Base-by-base conservation (phyloP, 1,140 invertebrate species). In the Rhopalosiphum padi region DNA sequence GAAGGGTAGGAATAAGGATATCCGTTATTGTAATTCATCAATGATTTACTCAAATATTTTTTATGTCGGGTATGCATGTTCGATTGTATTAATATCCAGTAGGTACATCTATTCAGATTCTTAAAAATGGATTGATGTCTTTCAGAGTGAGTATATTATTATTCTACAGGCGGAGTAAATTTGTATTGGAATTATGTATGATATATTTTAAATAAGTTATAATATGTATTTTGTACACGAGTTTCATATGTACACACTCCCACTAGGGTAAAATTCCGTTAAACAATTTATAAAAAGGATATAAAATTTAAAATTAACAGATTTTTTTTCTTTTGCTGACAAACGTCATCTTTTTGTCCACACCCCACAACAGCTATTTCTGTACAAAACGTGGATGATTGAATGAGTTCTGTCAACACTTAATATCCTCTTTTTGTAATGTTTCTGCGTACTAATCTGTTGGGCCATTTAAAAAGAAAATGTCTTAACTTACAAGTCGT, bases 361-460 rank as follows among this genome's bases (percentile, higher is more conserved):
- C 6, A 8, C 23, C 18, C 30, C 11, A 51, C 46, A 88, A 51
- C 86, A 88, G 18, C 37, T 88, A 88, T 35, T 51, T 35, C 30
- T 30, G 41, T 35, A 25, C 22, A 88, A 88, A 88, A 88, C 46
- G 25, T 51, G n/a, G 21, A 35, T 48, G 18, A 88, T 88, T 51
- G n/a, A 88, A 88, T 51, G n/a, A 35, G 30, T 88, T 48, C 11
- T 46, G 15, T 48, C 86, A 22, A 22, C 43, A 51, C 86, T 51
- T 88, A 88, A 88, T 88, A 88, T 88, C 86, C 46, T n/a, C 7
- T 88, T 88, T 88, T 88, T 88, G 21, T 51, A 88, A 35, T 35
- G 46, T 35, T 35, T 51, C 30, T 88, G 43, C 1, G 30, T 35
- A 51, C 43, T 88, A 88, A 88, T n/a, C 46, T 48, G 86, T 51